Evolutionary conservation across 2,113 vertebrate genomes (phyloP).

Genomic region (Varanus salvator): DNA sequence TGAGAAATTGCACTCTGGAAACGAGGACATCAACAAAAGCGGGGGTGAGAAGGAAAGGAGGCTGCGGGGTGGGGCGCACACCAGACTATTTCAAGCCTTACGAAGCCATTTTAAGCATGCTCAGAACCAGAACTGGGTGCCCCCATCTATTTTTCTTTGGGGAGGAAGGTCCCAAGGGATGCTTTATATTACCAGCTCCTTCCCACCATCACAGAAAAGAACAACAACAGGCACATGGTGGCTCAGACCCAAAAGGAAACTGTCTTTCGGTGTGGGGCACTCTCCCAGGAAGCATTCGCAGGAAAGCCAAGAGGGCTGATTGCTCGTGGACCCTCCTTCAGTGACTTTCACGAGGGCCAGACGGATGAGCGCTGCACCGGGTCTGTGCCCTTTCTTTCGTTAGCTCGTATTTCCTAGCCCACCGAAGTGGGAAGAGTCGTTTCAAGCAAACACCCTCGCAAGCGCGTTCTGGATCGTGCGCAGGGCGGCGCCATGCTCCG

Average conservation of each 20-base stretch:
- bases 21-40: slow-evolving; percentile 20
- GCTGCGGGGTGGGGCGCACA: not conserved
- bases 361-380: not conserved
- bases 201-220: no score
- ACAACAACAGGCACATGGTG: no score
- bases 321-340: no score
- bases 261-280: not conserved
- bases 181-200: no score
- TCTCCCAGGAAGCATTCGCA: not conserved
- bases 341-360: not conserved
- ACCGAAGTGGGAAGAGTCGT: not conserved
- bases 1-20: slow-evolving; percentile 56
- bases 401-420: not conserved
- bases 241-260: no score
- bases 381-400: not conserved
- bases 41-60: not conserved
- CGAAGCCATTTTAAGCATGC: no score
- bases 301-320: no score
- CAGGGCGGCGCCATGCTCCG: not conserved
- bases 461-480: not conserved
- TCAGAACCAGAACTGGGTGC: no score
- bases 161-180: no score
- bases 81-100: not conserved
- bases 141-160: no score
- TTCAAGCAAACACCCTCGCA: not conserved